Evolutionary conservation across 2,113 vertebrate species (phyloP), one percentile per base, ranked within the genome.

Genomic region (Rhabdornis inornatus): DNA sequence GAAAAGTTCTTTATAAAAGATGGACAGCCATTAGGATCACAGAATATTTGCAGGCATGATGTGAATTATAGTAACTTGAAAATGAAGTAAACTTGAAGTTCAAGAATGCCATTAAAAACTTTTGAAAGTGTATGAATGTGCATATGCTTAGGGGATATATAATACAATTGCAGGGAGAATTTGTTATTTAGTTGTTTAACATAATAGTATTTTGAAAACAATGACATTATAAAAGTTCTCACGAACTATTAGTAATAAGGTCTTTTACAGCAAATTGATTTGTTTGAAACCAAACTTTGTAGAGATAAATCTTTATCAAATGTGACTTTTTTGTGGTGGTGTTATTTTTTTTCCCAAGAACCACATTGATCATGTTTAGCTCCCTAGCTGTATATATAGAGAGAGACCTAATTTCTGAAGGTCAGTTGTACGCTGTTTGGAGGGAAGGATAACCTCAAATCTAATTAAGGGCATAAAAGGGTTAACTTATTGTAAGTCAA

Each of bases 51-150:
- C 66, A 83, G 85, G 79, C 85, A 81, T 78, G 35, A 92, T 86
- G 44, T 90, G 83, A 95, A 68, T 93, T 93, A 74, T 50, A 87
- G 82, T 83, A 87, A 85, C 66, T 95, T 63, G 39, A 90, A 90
- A 93, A 92, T 76, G 22, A 85, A 79, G n/a, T 83, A 87, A 93
- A 88, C 35, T 65, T 60, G 74, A 95, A 94, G 95, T 96, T 97
- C 93, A 94, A 61, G 83, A 93, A 95, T 92, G 85, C 83, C 65
- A 82, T 90, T 92, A 94, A 94, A 92, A 94, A 55, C 9, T 27
- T 75, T 87, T 84, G 64, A 60, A 94, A 92, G 35, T 66, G 17
- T 70, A 61, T 80, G 70, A 90, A 63, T 75, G 66, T 84, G 24
- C 39, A 22, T 82, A 47, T 92, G 39, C 65, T 31, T 72, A 37